phyloP scores from a whole-genome alignment of 2,797 vertebrate genomes.

The Chloroceryle amazona region DNA sequence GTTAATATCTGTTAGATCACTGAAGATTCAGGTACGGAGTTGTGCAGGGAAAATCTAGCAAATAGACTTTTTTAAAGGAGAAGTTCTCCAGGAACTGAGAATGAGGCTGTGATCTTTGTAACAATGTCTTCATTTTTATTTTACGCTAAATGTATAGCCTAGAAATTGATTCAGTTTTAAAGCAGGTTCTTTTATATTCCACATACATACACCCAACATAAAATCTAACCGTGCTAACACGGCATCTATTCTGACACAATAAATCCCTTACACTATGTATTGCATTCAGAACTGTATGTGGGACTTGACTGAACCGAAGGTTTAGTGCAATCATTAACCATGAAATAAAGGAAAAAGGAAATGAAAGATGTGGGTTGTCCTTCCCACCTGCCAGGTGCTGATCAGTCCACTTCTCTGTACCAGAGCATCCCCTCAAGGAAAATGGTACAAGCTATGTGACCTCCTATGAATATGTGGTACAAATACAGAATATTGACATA shows the following conservation, averaged over 20 bases:
- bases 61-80: neutral
- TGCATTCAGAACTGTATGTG: neutral
- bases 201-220: neutral
- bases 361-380: neutral
- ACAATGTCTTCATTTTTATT: neutral
- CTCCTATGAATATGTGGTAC: neutral
- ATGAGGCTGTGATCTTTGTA: neutral
- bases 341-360: neutral
- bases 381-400: neutral
- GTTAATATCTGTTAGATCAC: neutral
- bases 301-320: neutral
- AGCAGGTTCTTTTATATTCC: neutral
- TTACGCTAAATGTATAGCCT: neutral
- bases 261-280: neutral
- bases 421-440: neutral
- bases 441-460: neutral
- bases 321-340: neutral
- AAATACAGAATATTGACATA: neutral
- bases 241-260: neutral
- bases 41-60: neutral
- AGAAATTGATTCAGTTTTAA: neutral
- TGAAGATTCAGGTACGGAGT: neutral
- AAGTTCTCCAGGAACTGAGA: neutral
- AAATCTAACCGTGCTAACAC: constrained; percentile 9
- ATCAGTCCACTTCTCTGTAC: neutral